Evolutionary conservation across 2,888 invertebrate genomes (phyloP).

Genomic region (Calameuta idolon): DNA sequence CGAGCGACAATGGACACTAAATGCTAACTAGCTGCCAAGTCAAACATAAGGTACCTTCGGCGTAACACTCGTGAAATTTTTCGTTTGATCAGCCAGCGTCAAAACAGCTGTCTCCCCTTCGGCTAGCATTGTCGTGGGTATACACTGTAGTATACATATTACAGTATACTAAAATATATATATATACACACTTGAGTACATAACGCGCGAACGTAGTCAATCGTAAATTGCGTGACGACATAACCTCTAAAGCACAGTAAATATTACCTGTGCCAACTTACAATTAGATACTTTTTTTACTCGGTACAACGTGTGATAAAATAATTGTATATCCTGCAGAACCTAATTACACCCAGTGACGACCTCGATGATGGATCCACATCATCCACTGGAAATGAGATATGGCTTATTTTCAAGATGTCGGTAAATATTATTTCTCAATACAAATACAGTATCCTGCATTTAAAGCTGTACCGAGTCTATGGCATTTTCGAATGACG

Average conservation of each 20-base stretch:
- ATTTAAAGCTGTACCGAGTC: not conserved
- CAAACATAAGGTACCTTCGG: slow-evolving; percentile 5
- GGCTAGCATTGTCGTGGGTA: not conserved
- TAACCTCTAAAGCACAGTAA: not conserved
- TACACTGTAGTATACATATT: not conserved
- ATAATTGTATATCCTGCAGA: not conserved
- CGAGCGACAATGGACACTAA: slow-evolving; percentile 22
- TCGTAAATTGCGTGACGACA: not conserved
- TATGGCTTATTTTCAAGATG: not conserved
- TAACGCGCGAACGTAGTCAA: not conserved
- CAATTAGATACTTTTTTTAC: not conserved
- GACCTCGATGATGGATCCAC: not conserved
- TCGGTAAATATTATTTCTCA: not conserved
- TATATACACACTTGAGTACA: not conserved
- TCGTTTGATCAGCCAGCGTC: not conserved
- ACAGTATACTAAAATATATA: not conserved
- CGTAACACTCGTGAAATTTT: not conserved
- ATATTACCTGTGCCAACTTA: not conserved
- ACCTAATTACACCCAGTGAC: not conserved
- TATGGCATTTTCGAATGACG: not conserved
- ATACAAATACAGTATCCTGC: not conserved
- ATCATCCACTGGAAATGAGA: not conserved
- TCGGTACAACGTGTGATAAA: not conserved
- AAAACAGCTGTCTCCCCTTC: not conserved
- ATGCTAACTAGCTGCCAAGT: slow-evolving; percentile 20